These are phyloP conservation scores for Drosophila anomelani DNA, from an alignment of 2,888 invertebrate species.

Conservation along the genomic window DNA sequence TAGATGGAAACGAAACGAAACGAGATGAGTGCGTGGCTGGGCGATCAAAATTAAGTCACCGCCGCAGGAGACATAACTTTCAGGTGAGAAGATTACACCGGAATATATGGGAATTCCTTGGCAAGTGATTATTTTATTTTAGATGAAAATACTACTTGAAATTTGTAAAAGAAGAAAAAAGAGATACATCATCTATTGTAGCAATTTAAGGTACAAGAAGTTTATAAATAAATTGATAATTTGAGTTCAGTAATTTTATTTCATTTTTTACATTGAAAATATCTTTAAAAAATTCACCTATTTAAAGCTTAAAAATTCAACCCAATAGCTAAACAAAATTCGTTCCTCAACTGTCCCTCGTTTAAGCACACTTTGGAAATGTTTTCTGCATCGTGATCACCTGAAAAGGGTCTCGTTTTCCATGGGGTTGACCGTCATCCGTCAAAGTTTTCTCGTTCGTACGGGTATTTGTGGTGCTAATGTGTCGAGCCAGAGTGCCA, in stretches of 20 bases:
- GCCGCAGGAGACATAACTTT: constrained; percentile 1
- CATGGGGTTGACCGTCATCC: constrained; percentile 53
- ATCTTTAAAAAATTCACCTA: not conserved
- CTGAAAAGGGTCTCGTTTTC: constrained; percentile 63
- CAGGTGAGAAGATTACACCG: constrained; percentile 14
- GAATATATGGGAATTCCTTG: not conserved
- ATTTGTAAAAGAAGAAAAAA: not conserved
- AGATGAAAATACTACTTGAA: not conserved
- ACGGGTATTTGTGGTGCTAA: constrained; percentile 56
- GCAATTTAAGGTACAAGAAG: no score
- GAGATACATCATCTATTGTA: no score
- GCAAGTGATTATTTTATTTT: not conserved
- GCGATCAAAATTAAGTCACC: constrained; percentile 32
- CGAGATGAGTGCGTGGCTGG: constrained; percentile 28
- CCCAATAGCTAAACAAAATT: not conserved
- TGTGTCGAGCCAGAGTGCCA: constrained; percentile 75
- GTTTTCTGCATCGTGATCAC: constrained; percentile 53
- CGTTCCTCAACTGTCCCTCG: not conserved
- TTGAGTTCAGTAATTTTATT: no score
- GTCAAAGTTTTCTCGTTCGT: constrained; percentile 63
- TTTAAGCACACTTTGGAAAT: not conserved
- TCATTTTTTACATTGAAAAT: no score
- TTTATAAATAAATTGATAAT: no score
- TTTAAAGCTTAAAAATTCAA: not conserved
- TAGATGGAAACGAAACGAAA: constrained; percentile 36